A percentile compares a stretch with the other conserved stretches of the same genome.
Conservation (phyloP, 2,888 invertebrate species). For the Xestia ashworthii region DNA sequence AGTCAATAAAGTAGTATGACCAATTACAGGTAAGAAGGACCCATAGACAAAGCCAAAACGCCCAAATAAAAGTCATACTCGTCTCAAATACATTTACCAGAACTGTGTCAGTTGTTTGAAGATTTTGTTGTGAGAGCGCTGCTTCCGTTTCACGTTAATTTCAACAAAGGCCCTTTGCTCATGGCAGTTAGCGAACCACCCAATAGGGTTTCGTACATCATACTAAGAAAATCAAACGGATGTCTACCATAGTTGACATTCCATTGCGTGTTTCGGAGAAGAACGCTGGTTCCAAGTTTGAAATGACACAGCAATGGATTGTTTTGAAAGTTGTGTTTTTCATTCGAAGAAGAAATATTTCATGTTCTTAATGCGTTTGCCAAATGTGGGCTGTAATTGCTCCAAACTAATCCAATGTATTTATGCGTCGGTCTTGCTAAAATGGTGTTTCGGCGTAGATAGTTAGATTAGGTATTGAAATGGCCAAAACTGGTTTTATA, state of each 20-base stretch:
- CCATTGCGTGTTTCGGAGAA: conserved; percentile 47
- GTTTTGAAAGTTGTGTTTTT: conserved; percentile 49
- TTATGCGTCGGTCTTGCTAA: conserved; percentile 13
- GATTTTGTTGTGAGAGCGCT: conserved; percentile 1
- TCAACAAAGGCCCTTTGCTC: not conserved
- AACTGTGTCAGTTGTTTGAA: conserved; percentile 18
- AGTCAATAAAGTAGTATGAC: not conserved
- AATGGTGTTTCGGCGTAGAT: conserved; percentile 16
- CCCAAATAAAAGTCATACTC: not conserved
- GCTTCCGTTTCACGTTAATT: conserved; percentile 4
- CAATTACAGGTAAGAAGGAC: not conserved
- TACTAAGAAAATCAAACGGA: conserved; percentile 33
- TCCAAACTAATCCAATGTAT: conserved; percentile 31
- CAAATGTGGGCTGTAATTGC: conserved; percentile 44
- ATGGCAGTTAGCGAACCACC: not conserved
- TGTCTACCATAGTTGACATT: conserved; percentile 50
- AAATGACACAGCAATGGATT: conserved; percentile 36
- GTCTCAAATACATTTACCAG: not conserved
- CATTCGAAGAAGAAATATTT: conserved; percentile 38
- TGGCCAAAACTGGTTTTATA: conserved; percentile 6
- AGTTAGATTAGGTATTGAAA: conserved; percentile 10
- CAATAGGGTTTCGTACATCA: conserved; percentile 4
- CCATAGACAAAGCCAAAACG: not conserved
- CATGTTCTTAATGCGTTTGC: conserved; percentile 15
- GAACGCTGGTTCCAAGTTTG: conserved; percentile 26